Conservation (phyloP, 2,797 vertebrate species). For the Rousettus madagascariensis region DNA sequence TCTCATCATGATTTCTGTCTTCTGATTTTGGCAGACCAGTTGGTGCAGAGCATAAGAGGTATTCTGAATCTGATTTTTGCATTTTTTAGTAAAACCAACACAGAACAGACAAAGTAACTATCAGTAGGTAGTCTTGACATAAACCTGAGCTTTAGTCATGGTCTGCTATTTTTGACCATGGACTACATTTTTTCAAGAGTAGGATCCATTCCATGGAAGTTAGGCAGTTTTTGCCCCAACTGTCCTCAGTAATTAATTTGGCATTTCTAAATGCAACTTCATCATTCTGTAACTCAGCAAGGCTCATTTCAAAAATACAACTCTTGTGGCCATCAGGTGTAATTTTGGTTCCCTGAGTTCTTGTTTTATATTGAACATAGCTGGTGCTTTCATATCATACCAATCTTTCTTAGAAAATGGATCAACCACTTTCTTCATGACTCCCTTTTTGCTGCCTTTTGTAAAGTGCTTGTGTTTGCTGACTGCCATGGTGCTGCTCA, state of each 20-base stretch:
- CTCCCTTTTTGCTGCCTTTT: slow-evolving; percentile 93
- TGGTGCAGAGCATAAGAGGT: slow-evolving; percentile 92
- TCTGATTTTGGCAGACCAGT: slow-evolving; percentile 95
- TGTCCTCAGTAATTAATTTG: slow-evolving; percentile 93
- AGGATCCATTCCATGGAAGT: slow-evolving; percentile 94
- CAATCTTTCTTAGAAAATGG: slow-evolving; percentile 96
- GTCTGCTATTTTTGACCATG: slow-evolving; percentile 97
- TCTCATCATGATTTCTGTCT: slow-evolving; percentile 97
- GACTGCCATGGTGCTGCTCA: slow-evolving; percentile 90
- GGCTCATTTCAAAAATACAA: slow-evolving; percentile 93
- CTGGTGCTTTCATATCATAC: slow-evolving; percentile 94
- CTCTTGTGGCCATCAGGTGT: slow-evolving; percentile 93
- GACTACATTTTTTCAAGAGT: slow-evolving; percentile 93
- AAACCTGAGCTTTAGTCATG: slow-evolving; percentile 94
- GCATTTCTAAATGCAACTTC: slow-evolving; percentile 95
- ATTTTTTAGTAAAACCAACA: slow-evolving; percentile 94
- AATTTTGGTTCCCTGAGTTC: slow-evolving; percentile 95
- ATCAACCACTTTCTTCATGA: slow-evolving; percentile 95
- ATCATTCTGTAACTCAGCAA: slow-evolving; percentile 94
- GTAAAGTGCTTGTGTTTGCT: slow-evolving; percentile 95
- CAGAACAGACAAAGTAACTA: slow-evolving; percentile 91
- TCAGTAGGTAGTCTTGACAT: slow-evolving; percentile 92
- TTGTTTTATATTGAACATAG: slow-evolving; percentile 95
- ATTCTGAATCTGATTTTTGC: slow-evolving; percentile 93
- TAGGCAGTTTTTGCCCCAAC: slow-evolving; percentile 95